These are phyloP conservation scores for Volucella inanis DNA, from an alignment of 2,888 invertebrate genomes.

Conservation along the genomic window DNA sequence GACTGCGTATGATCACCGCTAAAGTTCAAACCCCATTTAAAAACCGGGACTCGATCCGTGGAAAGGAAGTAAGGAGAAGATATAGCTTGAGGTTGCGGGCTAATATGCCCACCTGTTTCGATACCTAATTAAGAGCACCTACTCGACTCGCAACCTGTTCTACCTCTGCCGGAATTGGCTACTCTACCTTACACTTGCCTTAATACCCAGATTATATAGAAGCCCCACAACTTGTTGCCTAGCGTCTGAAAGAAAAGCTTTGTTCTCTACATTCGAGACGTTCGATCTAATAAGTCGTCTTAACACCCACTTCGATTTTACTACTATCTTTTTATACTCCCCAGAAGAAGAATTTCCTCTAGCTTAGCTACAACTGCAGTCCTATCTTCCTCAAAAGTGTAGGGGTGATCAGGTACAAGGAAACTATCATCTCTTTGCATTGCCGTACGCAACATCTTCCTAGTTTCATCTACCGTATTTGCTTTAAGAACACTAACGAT, in stretches of 20 bases:
- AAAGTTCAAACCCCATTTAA: constrained; percentile 34
- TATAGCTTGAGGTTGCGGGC: background rate
- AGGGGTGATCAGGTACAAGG: constrained; percentile 31
- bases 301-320: constrained; percentile 40
- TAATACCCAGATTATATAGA: background rate
- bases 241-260: background rate
- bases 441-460: constrained; percentile 17
- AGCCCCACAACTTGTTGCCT: background rate
- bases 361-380: background rate
- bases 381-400: constrained; percentile 31
- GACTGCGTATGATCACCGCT: constrained; percentile 24
- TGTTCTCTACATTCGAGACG: too few species aligned
- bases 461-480: constrained; percentile 12
- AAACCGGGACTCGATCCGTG: background rate
- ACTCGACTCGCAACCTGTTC: background rate
- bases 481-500: constrained; percentile 10
- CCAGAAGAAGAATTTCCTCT: constrained; percentile 8
- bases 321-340: constrained; percentile 24
- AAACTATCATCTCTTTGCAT: constrained; percentile 22
- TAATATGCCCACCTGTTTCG: too few species aligned
- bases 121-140: too few species aligned
- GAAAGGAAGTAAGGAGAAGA: background rate
- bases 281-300: too few species aligned
- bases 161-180: background rate
- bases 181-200: background rate